Evolutionary conservation across 1,140 invertebrate species (phyloP).

Genomic region (Drosophila setifemur): DNA sequence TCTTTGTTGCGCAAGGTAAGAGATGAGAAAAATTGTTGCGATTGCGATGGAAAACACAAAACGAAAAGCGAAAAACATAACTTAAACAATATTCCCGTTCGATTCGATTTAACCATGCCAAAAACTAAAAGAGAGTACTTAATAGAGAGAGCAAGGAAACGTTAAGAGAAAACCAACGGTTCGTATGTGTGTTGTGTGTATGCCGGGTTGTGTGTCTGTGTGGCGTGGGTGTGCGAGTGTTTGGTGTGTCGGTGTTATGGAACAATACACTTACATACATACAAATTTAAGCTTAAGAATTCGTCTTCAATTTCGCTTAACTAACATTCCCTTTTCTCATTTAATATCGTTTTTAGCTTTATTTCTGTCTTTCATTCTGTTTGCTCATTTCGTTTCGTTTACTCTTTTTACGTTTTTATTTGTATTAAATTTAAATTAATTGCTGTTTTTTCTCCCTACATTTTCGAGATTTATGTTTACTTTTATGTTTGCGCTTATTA

Average conservation of each 20-base stretch:
- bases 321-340: conserved; percentile 58
- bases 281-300: conserved; percentile 77
- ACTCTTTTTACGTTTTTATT: conserved; percentile 44
- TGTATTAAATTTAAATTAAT: conserved; percentile 60
- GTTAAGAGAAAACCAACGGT: conserved; percentile 21
- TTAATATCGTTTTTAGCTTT: conserved; percentile 39
- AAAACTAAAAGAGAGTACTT: neutral
- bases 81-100: conserved; percentile 18
- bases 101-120: conserved; percentile 10
- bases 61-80: conserved; percentile 11
- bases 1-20: conserved; percentile 36
- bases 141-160: conserved; percentile 18
- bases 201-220: neutral
- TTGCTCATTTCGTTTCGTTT: conserved; percentile 53
- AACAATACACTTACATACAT: conserved; percentile 73
- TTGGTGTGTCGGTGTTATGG: conserved; percentile 22
- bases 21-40: conserved; percentile 28
- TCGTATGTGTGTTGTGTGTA: conserved; percentile 12
- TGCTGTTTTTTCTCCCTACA: conserved; percentile 64
- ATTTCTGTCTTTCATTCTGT: conserved; percentile 33
- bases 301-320: conserved; percentile 64
- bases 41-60: conserved; percentile 18
- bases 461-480: conserved; percentile 36
- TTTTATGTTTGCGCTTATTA: conserved; percentile 58
- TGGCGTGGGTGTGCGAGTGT: conserved; percentile 9